Evolutionary conservation across 2,113 vertebrate species (phyloP).

Genomic region (Vidua chalybeata): DNA sequence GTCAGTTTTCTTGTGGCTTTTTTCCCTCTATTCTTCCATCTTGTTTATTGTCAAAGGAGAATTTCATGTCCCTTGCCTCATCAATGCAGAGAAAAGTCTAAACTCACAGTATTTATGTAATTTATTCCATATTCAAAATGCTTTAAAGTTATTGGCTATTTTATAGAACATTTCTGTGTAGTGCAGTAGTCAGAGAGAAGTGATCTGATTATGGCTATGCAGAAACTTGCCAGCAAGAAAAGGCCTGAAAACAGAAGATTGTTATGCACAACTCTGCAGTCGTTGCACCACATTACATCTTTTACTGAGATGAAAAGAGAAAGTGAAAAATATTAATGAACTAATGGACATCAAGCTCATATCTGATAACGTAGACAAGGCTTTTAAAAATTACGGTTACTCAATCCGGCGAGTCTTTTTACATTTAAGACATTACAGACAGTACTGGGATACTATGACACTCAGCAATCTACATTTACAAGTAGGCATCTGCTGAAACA

Average conservation of each 20-base stretch:
- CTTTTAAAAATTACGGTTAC: not conserved
- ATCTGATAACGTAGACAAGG: not conserved
- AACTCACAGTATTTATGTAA: not conserved
- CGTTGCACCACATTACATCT: not conserved
- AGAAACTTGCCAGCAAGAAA: not conserved
- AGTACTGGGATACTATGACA: not conserved
- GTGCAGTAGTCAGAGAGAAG: not conserved
- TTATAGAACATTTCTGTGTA: not conserved
- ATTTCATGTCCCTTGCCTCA: not conserved
- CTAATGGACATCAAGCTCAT: not conserved
- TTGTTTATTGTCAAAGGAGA: not conserved
- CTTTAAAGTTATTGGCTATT: not conserved
- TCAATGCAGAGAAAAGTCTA: not conserved
- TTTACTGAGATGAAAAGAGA: not conserved
- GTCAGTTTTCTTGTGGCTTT: not conserved
- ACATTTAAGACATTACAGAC: not conserved
- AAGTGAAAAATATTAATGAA: not conserved
- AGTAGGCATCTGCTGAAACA: not conserved
- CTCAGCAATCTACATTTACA: not conserved
- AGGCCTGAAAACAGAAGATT: not conserved
- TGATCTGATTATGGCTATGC: not conserved
- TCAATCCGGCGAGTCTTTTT: not conserved
- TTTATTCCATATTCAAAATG: not conserved
- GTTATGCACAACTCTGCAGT: not conserved
- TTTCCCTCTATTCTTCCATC: not conserved